Evolutionary conservation across 2,113 vertebrate genomes (phyloP).

Genomic region (Pluvialis apricaria): DNA sequence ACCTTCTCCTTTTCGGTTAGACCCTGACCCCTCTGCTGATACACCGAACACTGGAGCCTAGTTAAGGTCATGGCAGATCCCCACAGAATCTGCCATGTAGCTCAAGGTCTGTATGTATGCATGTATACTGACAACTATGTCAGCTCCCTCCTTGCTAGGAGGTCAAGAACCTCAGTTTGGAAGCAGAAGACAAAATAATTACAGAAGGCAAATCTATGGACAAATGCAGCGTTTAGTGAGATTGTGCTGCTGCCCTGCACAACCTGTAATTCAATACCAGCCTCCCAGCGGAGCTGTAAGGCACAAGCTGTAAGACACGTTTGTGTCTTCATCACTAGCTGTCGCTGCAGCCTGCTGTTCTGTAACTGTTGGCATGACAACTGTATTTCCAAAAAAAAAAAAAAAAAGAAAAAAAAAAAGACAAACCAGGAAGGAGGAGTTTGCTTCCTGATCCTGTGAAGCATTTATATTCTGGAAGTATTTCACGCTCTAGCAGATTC

Average conservation of each 20-base stretch:
- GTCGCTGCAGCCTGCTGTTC: constrained; percentile 39
- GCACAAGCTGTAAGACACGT: too few species aligned
- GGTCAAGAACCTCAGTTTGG: background rate
- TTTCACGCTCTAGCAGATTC: background rate
- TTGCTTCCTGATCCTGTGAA: background rate
- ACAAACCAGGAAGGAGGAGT: background rate
- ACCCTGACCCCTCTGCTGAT: background rate
- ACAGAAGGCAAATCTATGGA: background rate
- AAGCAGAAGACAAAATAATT: background rate
- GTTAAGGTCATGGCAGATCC: background rate
- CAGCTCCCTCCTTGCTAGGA: background rate
- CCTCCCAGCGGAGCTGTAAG: background rate
- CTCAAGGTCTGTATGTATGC: background rate
- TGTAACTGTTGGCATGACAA: constrained; percentile 29
- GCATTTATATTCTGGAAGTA: background rate
- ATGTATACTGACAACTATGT: background rate
- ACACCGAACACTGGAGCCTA: accelerated
- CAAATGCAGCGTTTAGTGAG: background rate
- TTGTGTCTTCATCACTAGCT: constrained; percentile 32
- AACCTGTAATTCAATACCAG: background rate
- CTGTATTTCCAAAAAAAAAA: background rate
- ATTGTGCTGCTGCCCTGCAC: background rate
- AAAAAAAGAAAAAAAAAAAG: background rate
- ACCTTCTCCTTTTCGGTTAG: background rate
- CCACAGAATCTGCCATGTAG: accelerated